Evolutionary conservation across 1,140 invertebrate species (phyloP).

Genomic region (Monomorium pharaonis): DNA sequence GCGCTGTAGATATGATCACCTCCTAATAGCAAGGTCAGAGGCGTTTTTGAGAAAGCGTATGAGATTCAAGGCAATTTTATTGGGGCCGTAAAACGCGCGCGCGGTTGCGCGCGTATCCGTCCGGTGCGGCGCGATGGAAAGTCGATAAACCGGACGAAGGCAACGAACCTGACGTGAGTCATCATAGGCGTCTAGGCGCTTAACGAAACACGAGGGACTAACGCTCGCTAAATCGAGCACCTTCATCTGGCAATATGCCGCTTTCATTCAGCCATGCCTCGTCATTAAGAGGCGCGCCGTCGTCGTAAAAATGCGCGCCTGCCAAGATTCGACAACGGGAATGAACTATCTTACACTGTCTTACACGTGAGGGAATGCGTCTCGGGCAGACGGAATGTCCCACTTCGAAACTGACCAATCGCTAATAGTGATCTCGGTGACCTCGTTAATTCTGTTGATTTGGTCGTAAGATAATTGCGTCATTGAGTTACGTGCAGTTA

Average conservation of each 20-base stretch:
- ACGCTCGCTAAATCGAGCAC: constrained; percentile 64
- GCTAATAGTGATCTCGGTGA: not conserved
- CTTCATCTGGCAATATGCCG: constrained; percentile 39
- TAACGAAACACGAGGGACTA: constrained; percentile 57
- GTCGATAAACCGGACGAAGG: constrained; percentile 72
- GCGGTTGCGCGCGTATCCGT: constrained; percentile 29
- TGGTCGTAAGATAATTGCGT: not conserved
- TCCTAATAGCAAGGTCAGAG: not conserved
- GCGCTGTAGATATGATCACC: not conserved
- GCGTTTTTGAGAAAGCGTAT: not conserved
- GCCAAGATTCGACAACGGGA: constrained; percentile 11
- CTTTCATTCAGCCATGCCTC: constrained; percentile 17
- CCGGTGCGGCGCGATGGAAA: constrained; percentile 69
- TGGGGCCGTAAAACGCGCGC: constrained; percentile 42
- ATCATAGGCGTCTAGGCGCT: constrained; percentile 67
- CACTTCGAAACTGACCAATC: not conserved
- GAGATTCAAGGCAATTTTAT: constrained; percentile 29
- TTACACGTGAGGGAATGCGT: not conserved
- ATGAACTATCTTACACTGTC: not conserved
- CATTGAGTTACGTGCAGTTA: not conserved
- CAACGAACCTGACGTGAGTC: constrained; percentile 74
- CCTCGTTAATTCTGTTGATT: not conserved
- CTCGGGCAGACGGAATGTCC: not conserved
- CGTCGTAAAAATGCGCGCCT: constrained; percentile 24
- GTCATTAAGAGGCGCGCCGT: constrained; percentile 15